Conservation (phyloP, 92 coral and sea anemone genomes). For the Epizoanthus fatuus region DNA sequence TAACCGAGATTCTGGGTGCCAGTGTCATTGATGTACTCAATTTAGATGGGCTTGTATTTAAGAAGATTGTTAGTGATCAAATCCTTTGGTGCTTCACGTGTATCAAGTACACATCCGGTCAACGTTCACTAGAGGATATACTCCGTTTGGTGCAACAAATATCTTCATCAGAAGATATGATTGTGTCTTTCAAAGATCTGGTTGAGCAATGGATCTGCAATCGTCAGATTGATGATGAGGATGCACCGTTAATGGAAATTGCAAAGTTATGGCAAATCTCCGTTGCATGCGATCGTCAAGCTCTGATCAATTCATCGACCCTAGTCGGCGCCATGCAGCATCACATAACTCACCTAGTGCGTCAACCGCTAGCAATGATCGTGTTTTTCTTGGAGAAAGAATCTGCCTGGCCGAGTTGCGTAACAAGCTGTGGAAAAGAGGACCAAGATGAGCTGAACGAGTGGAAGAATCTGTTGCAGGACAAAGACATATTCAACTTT, state of each 20-base stretch:
- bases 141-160: constrained; percentile 65
- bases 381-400: constrained; percentile 92
- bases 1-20: constrained; percentile 72
- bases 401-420: constrained; percentile 80
- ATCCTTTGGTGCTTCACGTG: constrained; percentile 96
- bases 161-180: constrained; percentile 51
- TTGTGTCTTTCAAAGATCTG: constrained; percentile 69
- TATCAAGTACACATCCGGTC: constrained; percentile 75
- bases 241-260: neutral
- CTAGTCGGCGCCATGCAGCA: constrained; percentile 90
- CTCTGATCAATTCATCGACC: constrained; percentile 88
- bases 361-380: constrained; percentile 84
- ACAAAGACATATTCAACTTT: constrained; percentile 64
- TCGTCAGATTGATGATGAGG: constrained; percentile 28
- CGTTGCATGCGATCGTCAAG: constrained; percentile 91
- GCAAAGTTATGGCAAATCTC: constrained; percentile 79
- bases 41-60: constrained; percentile 74
- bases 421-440: constrained; percentile 2
- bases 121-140: constrained; percentile 65
- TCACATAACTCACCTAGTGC: constrained; percentile 80
- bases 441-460: constrained; percentile 56
- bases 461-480: constrained; percentile 67
- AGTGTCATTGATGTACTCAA: constrained; percentile 66
- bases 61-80: constrained; percentile 77
- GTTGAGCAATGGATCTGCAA: constrained; percentile 76